Evolutionary conservation across 35 echinoderm and acorn worm species (phyloP), one percentile per base, ranked within the genome.

Genomic region (Heliocidaris erythrogramma): DNA sequence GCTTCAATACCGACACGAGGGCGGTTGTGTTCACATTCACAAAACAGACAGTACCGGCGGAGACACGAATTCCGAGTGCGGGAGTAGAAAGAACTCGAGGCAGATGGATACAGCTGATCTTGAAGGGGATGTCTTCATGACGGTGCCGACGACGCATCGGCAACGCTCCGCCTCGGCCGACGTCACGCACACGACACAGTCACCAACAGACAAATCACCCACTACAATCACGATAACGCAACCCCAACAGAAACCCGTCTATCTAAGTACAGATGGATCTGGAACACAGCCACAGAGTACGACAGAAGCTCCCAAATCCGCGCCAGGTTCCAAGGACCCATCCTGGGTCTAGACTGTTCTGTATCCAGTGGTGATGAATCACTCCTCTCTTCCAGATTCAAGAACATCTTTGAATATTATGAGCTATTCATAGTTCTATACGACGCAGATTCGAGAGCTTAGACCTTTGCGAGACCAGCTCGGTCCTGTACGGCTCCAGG

Each of bases 1-100:
- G 49, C 85, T 96, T 27, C 93, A 96, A 48, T 96, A 96, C 88
- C 84, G 95, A 94, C 85, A 94, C 30, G 95, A 96, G 29, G 95
- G 95, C 56, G 95, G 95, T 13, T 85, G 94, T 13, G 93, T 96
- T 48, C 95, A 96, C 93, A 96, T 96, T 27, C 95, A 96, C 88
- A 96, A 96, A 94, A 89, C 95, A 42, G 95, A 96, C 65, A 92
- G 91, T 92, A 92, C 91, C 48, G 32, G 91, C 18, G 91, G 91
- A 2, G 30, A 89, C 87, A 47, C 48, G 21, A 92, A 92, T 49
- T 92, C 91, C 18, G 91, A 92, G 29, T 49, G 91, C 91, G 91
- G 91, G 48, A 92, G 91, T 59, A 49, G 91, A 59, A 92, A 92
- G n/a, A 92, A 92, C 50, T 92, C 91, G 91, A 92, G 91, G 50